Evolutionary conservation across 2,113 vertebrate genomes (phyloP).

Genomic region (Arvicanthis niloticus): DNA sequence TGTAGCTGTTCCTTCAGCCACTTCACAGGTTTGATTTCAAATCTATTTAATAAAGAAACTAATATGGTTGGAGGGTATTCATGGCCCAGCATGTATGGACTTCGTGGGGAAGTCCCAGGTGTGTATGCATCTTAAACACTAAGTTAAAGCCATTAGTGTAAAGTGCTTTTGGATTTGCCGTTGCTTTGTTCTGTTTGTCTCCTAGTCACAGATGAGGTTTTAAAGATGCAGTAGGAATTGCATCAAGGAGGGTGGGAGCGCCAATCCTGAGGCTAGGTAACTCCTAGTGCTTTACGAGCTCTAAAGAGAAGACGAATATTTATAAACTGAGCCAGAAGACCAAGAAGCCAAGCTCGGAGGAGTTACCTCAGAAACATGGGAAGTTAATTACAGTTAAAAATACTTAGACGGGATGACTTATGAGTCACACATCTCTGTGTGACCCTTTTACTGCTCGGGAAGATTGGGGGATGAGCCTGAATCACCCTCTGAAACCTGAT

Average conservation of each 20-base stretch:
- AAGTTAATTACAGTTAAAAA: conserved; percentile 60
- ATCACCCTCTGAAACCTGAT: conserved; percentile 57
- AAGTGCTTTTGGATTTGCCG: conserved; percentile 35
- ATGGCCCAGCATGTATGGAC: conserved; percentile 79
- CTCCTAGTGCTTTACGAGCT: not conserved
- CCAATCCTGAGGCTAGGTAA: not conserved
- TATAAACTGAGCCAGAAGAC: conserved; percentile 27
- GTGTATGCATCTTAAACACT: conserved; percentile 77
- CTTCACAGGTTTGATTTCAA: conserved; percentile 79
- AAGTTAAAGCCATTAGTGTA: conserved; percentile 28
- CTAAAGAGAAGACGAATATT: not conserved
- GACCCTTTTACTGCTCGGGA: conserved; percentile 53
- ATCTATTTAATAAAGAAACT: conserved; percentile 76
- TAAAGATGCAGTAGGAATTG: not conserved
- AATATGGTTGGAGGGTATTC: conserved; percentile 82
- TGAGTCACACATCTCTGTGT: conserved; percentile 30
- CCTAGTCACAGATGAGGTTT: not conserved
- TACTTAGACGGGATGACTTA: conserved; percentile 30
- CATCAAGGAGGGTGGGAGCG: not conserved
- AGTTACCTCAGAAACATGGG: conserved; percentile 13
- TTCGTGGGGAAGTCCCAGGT: conserved; percentile 79
- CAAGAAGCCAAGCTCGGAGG: not conserved
- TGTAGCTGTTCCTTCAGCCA: conserved; percentile 74
- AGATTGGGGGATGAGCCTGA: conserved; percentile 39
- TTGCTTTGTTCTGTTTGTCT: conserved; percentile 40